Evolutionary conservation across 1,140 invertebrate species (phyloP).

Genomic region (Bactericera cockerelli): DNA sequence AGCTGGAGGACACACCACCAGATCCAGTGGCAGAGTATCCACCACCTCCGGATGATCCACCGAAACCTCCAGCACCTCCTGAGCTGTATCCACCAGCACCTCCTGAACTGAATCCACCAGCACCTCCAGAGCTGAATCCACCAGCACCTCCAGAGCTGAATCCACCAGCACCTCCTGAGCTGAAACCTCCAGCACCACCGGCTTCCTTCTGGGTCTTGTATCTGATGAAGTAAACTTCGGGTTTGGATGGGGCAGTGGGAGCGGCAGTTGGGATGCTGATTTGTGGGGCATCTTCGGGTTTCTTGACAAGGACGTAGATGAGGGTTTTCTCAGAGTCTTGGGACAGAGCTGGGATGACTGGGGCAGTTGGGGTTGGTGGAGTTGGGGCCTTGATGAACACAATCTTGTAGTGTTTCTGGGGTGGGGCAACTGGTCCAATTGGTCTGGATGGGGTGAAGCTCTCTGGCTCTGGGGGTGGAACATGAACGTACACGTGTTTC

Average conservation of each 20-base stretch:
- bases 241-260: constrained; percentile 65
- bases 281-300: constrained; percentile 60
- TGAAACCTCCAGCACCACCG: constrained; percentile 24
- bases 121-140: constrained; percentile 24
- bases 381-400: constrained; percentile 79
- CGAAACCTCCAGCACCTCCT: constrained; percentile 26
- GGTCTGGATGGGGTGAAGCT: constrained; percentile 37
- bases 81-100: constrained; percentile 23
- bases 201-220: constrained; percentile 59
- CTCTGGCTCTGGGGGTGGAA: constrained; percentile 56
- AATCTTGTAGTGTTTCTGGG: constrained; percentile 75
- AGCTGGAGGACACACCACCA: constrained; percentile 27
- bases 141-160: constrained; percentile 28
- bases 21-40: constrained; percentile 22
- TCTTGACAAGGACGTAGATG: constrained; percentile 75
- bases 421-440: constrained; percentile 37
- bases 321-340: constrained; percentile 78
- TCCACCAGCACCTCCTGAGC: constrained; percentile 27
- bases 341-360: constrained; percentile 49
- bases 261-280: constrained; percentile 53
- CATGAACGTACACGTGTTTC: constrained; percentile 68
- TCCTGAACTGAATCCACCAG: constrained; percentile 23
- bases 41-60: constrained; percentile 25
- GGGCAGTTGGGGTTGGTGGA: constrained; percentile 51
- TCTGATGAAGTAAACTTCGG: constrained; percentile 75